Evolutionary conservation across 2,113 vertebrate species (phyloP).

Genomic region (Uria aalge): DNA sequence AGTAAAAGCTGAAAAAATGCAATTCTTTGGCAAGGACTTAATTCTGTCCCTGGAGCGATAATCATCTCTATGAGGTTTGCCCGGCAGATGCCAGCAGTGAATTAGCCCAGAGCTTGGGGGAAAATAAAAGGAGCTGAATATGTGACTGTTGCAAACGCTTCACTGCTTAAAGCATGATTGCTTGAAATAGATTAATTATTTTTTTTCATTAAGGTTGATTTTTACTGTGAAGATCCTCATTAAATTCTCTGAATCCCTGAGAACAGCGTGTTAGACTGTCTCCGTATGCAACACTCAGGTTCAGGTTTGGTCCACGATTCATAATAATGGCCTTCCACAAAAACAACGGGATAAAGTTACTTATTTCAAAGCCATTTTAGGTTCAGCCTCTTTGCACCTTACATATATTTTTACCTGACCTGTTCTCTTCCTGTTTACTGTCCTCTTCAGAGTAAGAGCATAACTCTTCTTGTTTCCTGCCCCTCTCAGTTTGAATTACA

Average conservation of each 20-base stretch:
- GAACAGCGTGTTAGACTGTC: neutral
- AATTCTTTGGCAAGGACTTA: neutral
- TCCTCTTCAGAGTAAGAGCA: neutral
- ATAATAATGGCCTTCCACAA: neutral
- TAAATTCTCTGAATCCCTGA: neutral
- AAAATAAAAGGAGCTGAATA: neutral
- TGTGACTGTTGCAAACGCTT: neutral
- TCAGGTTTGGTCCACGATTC: neutral
- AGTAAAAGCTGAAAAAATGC: neutral
- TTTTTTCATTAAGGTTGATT: neutral
- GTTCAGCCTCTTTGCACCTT: neutral
- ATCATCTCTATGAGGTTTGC: neutral
- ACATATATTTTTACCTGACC: slow-evolving; percentile 1
- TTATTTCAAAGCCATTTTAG: slow-evolving; percentile 6
- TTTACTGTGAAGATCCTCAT: neutral
- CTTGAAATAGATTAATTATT: neutral
- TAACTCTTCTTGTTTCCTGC: slow-evolving; percentile 33
- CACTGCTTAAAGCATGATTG: neutral
- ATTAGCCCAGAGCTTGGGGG: neutral
- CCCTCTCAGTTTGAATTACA: slow-evolving; percentile 23
- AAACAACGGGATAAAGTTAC: neutral
- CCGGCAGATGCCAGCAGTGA: neutral
- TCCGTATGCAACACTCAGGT: neutral
- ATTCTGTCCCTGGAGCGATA: neutral
- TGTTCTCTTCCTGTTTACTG: neutral